phyloP scores from a whole-genome alignment of 1,140 invertebrate species.

The Aphelinus certus region DNA sequence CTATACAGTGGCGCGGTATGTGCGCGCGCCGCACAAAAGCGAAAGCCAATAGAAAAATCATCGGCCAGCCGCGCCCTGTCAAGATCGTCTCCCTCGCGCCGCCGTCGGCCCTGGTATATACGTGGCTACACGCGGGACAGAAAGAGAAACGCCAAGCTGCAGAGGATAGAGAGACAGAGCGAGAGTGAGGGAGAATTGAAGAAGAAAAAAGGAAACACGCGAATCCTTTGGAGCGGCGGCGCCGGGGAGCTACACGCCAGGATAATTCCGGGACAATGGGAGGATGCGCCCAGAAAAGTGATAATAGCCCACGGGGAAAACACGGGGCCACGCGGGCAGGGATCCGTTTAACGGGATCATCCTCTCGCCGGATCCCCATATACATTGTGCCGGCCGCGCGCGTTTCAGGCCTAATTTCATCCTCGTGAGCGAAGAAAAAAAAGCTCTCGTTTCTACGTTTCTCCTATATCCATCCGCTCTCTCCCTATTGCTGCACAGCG shows the following conservation, averaged over 20 bases:
- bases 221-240: constrained; percentile 33
- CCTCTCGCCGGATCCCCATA: no score
- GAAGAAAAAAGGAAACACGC: constrained; percentile 2
- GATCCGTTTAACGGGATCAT: constrained; percentile 51
- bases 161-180: not conserved
- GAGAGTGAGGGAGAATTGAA: not conserved
- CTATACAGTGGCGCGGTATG: no score
- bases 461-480: no score
- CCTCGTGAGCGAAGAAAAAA: constrained; percentile 41
- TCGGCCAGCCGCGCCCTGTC: not conserved
- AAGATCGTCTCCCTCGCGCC: no score
- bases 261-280: constrained; percentile 48
- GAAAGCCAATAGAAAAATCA: not conserved
- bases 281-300: constrained; percentile 44
- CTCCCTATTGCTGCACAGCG: no score
- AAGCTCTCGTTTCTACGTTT: constrained; percentile 5
- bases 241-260: constrained; percentile 31
- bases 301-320: constrained; percentile 19
- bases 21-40: no score
- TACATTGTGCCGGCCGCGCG: not conserved
- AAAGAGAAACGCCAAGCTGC: no score
- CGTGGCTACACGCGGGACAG: not conserved
- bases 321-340: constrained; percentile 20
- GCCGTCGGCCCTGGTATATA: not conserved
- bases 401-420: constrained; percentile 53